Evolutionary conservation across 2,113 vertebrate species (phyloP).

Genomic region (Oreochromis tanganicae): DNA sequence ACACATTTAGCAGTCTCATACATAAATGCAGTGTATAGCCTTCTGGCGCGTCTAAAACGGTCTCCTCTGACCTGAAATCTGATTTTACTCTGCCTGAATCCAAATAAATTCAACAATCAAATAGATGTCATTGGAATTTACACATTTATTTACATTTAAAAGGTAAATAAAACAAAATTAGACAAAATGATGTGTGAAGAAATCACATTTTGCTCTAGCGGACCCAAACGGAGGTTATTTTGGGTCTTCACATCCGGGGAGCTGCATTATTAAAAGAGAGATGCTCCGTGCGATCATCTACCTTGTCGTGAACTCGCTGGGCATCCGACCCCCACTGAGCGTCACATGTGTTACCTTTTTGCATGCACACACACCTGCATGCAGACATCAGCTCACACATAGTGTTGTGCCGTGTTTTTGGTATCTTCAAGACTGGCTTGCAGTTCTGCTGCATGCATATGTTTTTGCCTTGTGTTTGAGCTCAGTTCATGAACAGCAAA

Average conservation of each 20-base stretch:
- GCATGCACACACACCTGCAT: not conserved
- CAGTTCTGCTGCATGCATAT: not conserved
- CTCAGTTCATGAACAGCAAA: not conserved
- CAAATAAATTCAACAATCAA: not conserved
- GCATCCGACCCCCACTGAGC: not conserved
- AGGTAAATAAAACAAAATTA: not conserved
- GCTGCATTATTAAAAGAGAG: slow-evolving; percentile 25
- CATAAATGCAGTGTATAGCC: not conserved
- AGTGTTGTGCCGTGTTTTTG: not conserved
- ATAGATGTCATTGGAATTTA: not conserved
- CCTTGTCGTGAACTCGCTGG: not conserved
- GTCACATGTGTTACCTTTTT: not conserved
- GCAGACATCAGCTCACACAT: not conserved
- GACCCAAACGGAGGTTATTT: not conserved
- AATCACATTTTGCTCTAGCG: not conserved
- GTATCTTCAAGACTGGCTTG: not conserved
- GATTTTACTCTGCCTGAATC: not conserved
- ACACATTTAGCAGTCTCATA: not conserved
- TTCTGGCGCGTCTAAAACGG: not conserved
- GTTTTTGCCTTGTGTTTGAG: not conserved
- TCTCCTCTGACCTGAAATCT: not conserved
- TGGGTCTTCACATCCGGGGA: not conserved
- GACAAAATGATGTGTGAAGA: not conserved
- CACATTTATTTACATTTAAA: not conserved
- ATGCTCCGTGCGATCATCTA: not conserved